Evolutionary conservation across 2,797 vertebrate genomes (phyloP), one percentile per base, ranked within the genome.

Genomic region (Tragopan temminckii): DNA sequence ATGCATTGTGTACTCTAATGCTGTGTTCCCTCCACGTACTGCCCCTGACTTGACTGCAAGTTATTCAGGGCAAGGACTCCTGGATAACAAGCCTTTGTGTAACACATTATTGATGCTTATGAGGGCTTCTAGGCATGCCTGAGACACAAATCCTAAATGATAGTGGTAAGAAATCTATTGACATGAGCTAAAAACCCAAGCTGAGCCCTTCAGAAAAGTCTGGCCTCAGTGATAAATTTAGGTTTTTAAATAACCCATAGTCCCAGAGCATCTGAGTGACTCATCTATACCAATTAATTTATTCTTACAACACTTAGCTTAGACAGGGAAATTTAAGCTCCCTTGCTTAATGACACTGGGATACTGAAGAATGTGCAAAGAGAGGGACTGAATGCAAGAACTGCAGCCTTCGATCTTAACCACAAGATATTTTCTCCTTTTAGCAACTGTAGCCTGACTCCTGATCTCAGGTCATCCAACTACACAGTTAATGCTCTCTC

Each of bases 61-160:
- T 80, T 91, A 88, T 85, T 87, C 10, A 80, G 88, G 79, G 79
- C 61, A 95, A 90, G 66, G 88, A 74, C 64, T 75, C 50, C 45
- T 78, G 23, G 35, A 92, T 55, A 94, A 93, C 50, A 92, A 83
- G 72, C 69, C 46, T 90, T 87, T 85, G 66, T 78, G 57, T 66
- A 85, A 92, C 85, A 71, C 36, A 78, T 92, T 94, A 89, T 77
- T 94, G 81, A 92, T 68, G 58, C 50, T 52, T 55, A 38, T 36
- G 62, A 52, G 55, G 81, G 76, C 66, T 90, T 78, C 89, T 79
- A 88, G 81, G 86, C 86, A 85, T 58, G 77, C 89, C 33, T 83
- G 78, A 80, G 86, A 92, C 69, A 94, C 88, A 95, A 96, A 95
- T 93, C 62, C 69, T 95, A 78, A 89, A 94, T 80, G 86, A 92